Percentiles rank a stretch among this genome's conserved stretches.
Evolutionary conservation across 2,888 invertebrate species (phyloP).

Genomic region (Nomada fucata): DNA sequence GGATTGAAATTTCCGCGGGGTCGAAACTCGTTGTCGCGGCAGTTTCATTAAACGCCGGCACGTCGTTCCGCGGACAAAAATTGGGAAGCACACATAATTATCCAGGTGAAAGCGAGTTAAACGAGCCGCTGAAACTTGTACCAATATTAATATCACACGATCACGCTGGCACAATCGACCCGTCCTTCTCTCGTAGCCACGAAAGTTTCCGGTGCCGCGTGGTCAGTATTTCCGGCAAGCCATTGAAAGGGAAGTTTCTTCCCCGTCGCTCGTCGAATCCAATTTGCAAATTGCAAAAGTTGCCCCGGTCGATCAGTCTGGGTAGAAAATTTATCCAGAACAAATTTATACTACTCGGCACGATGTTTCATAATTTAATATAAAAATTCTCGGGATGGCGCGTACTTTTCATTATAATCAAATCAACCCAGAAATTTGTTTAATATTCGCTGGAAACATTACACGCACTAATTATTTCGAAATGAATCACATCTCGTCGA

Average conservation of each 20-base stretch:
- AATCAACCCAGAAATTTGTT: slow-evolving; percentile 9
- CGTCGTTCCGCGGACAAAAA: slow-evolving; percentile 11
- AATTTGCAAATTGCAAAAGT: slow-evolving; percentile 60
- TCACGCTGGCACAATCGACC: not conserved
- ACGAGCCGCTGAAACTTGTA: slow-evolving; percentile 12
- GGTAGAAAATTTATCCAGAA: not conserved
- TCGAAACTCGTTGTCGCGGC: slow-evolving; percentile 19
- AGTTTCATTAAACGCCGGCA: slow-evolving; percentile 29
- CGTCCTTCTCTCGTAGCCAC: not conserved
- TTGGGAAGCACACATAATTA: slow-evolving; percentile 26
- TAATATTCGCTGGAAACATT: slow-evolving; percentile 1
- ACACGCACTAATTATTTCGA: slow-evolving; percentile 1
- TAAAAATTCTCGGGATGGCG: not conserved
- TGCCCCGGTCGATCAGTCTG: not conserved
- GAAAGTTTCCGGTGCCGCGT: slow-evolving; percentile 10
- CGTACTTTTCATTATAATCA: slow-evolving; percentile 2
- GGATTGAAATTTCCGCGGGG: slow-evolving; percentile 28
- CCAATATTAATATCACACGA: slow-evolving; percentile 31
- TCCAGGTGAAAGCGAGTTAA: not conserved
- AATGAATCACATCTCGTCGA: not conserved
- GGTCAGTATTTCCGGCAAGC: not conserved
- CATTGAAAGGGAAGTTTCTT: slow-evolving; percentile 39
- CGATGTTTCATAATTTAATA: not conserved
- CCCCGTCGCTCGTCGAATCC: slow-evolving; percentile 10
- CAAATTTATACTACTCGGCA: too few species aligned